Evolutionary conservation across 2,888 invertebrate species (phyloP).

Genomic region (Onchidella celtica): DNA sequence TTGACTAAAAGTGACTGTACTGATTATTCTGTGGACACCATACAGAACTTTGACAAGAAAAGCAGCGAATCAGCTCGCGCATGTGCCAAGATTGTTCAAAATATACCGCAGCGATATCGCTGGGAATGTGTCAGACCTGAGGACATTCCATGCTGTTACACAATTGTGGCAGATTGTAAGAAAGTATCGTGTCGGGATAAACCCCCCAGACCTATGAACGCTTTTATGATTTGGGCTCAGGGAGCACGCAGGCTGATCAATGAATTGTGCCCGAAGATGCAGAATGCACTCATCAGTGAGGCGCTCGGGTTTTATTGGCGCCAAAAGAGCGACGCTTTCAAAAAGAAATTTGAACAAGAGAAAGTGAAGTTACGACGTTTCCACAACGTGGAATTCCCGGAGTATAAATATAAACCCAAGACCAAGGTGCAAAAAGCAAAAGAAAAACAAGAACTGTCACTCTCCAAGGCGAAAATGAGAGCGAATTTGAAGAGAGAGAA

Average conservation of each 20-base stretch:
- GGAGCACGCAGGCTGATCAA: slow-evolving; percentile 45
- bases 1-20: slow-evolving; percentile 36
- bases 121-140: slow-evolving; percentile 47
- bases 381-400: slow-evolving; percentile 45
- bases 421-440: slow-evolving; percentile 48
- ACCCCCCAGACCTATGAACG: slow-evolving; percentile 49
- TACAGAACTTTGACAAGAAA: slow-evolving; percentile 42
- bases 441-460: slow-evolving; percentile 39
- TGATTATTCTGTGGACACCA: slow-evolving; percentile 27
- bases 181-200: slow-evolving; percentile 38
- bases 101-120: slow-evolving; percentile 43
- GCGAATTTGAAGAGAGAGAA: slow-evolving; percentile 30
- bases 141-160: slow-evolving; percentile 48
- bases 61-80: slow-evolving; percentile 34
- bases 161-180: slow-evolving; percentile 48
- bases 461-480: slow-evolving; percentile 39
- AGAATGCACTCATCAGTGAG: slow-evolving; percentile 47
- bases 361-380: slow-evolving; percentile 39
- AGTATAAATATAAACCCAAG: slow-evolving; percentile 46
- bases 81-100: slow-evolving; percentile 49
- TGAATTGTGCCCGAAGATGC: slow-evolving; percentile 47
- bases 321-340: slow-evolving; percentile 37
- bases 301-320: slow-evolving; percentile 43
- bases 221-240: slow-evolving; percentile 50
- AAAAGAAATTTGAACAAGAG: slow-evolving; percentile 41